Evolutionary conservation across 23 tunicate genomes (phyloP), one percentile per base, ranked within the genome.

Genomic region (Ascidia mentula): DNA sequence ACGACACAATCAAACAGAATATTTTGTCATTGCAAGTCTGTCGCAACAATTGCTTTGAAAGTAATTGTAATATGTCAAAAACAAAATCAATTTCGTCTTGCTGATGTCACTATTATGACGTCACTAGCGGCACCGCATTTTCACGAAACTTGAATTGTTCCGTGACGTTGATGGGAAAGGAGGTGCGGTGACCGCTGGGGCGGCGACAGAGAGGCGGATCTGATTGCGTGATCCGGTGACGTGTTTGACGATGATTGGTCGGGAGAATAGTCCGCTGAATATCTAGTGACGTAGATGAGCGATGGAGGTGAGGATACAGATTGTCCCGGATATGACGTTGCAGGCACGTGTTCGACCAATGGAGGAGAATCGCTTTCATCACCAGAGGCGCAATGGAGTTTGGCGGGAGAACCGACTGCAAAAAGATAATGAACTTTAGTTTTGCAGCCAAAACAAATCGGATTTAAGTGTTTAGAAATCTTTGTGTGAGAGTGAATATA

Each of bases 141-240:
- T 83, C 81, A 83, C 38, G 81, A 46, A 75, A 83, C 87, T 76
- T 83, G 81, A 38, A 83, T 83, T 2, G 87, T 75, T 33, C 81
- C 81, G 20, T 83, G 87, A 0, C 79, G 42, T 6, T 45, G 86
- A 0, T 34, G 45, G 46, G 40, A 46, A 5, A 75, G 81, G 42
- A 60, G 38, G 5, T 39, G 37, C 20, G 39, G 4, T 22, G 45
- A 34, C 35, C 81, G 75, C 34, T 61, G 87, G 40, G 72, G 60
- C 31, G 87, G 81, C 37, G 87, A 83, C 75, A 65, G 31, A 2
- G 87, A 75, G 65, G 40, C 38, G 74, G n/a, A 38, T 8, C 45
- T 45, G 6, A 82, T 71, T n/a, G 70, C 77, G 53, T 45, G 59
- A 53, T 60, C 81, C 24, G 87, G 76, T n/a, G 81, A 75, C 24